Evolutionary conservation across 1,140 invertebrate species (phyloP).

Genomic region (Ceratina japonica): DNA sequence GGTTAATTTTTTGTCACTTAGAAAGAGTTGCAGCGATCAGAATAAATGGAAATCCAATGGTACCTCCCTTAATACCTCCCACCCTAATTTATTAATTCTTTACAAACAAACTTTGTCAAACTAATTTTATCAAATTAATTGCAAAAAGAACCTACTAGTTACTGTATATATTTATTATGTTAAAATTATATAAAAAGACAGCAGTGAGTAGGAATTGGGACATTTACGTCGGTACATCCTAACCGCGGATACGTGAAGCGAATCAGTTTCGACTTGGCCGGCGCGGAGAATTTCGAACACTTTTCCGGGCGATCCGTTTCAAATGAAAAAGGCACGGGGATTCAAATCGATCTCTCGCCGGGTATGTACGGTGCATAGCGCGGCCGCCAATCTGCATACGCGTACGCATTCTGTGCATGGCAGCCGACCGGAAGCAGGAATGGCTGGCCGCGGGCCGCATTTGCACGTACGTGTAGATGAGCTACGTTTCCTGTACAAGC

Average conservation of each 20-base stretch:
- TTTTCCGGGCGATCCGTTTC: slow-evolving; percentile 48
- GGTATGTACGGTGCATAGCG: slow-evolving; percentile 60
- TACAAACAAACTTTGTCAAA: too few species aligned
- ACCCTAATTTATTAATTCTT: too few species aligned
- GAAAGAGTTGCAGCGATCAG: too few species aligned
- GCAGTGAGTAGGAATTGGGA: too few species aligned
- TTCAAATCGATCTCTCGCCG: slow-evolving; percentile 64
- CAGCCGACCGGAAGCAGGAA: slow-evolving; percentile 70
- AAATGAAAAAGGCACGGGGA: slow-evolving; percentile 60
- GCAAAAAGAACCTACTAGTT: too few species aligned
- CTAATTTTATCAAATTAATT: too few species aligned
- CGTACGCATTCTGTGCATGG: slow-evolving; percentile 72
- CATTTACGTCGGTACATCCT: too few species aligned
- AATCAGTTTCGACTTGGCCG: slow-evolving; percentile 30
- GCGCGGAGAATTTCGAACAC: slow-evolving; percentile 35
- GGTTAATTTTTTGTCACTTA: too few species aligned
- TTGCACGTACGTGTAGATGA: slow-evolving; percentile 50
- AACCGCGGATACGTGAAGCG: neutral
- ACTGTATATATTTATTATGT: too few species aligned
- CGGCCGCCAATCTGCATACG: slow-evolving; percentile 68
- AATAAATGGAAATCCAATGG: too few species aligned
- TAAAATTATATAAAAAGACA: too few species aligned
- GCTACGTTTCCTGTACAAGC: slow-evolving; percentile 52
- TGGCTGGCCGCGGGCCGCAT: slow-evolving; percentile 54
- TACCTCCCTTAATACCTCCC: too few species aligned